Base-by-base conservation (phyloP, 53 echinoderm and acorn worm species). In the Stichopus horrens region DNA sequence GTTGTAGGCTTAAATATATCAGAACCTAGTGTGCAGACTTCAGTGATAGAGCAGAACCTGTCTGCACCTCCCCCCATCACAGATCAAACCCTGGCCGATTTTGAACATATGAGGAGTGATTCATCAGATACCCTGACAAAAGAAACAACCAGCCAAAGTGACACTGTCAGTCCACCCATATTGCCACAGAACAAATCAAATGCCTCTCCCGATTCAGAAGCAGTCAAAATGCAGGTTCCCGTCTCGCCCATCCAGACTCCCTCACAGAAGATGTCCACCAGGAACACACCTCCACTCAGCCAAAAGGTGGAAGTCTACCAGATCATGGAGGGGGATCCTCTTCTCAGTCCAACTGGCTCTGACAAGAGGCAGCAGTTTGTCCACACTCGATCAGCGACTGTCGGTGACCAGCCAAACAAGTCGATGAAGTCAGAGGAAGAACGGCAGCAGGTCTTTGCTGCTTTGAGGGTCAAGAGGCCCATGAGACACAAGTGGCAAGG, bases 401-500 rank as follows among this genome's bases (percentile, higher is more conserved):
- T 52, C 7, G 87, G 87, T 20, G 75, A 75, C 16, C 7, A 18
- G 19, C 19, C 21, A 0, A 55, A 92, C 75, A 92, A 81, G 16
- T 52, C 83, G 18, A 77, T 82, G 54, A 86, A 89, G 83, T 78
- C 89, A 56, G 92, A 92, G 67, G 74, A 63, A 63, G 92, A 92
- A 74, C 73, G 92, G 53, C 89, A 78, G 75, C 63, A 89, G 13
- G 82, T 92, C 23, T 20, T 92, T 57, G 86, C 86, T 13, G 87
- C 92, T 58, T 53, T 92, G 90, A 92, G 89, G 83, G 92, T 92
- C 19, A 90, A 90, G 75, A 57, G 92, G 23, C 89, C 89, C 66
- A 82, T 83, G 53, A 93, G 90, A 74, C 75, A 79, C 56, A 93
- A 86, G 58, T 95, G 95, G 95, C 91, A 90, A 71, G 91, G 91